Percentiles rank a stretch among this genome's conserved stretches.
Conservation (phyloP, 2,113 vertebrate species). For the Gadus macrocephalus region DNA sequence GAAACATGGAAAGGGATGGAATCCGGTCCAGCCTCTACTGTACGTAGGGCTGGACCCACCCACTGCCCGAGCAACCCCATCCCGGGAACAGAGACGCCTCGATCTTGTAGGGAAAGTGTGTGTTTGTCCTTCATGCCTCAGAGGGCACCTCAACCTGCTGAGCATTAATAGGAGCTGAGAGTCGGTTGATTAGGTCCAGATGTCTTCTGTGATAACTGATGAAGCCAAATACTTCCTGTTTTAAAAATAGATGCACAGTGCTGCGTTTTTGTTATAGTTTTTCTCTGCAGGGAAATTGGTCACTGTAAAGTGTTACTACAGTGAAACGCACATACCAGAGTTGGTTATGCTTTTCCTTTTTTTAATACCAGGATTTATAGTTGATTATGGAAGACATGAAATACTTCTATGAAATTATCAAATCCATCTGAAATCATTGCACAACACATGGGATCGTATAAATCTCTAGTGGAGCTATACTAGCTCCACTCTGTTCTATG, state of each 20-base stretch:
- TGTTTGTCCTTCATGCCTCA: conserved; percentile 67
- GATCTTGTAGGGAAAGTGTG: conserved; percentile 20
- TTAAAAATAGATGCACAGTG: neutral
- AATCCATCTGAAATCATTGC: too few species aligned
- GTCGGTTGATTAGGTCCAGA: conserved; percentile 59
- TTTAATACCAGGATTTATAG: too few species aligned
- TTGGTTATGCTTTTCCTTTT: too few species aligned
- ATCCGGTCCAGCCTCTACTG: too few species aligned
- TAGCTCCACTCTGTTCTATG: too few species aligned
- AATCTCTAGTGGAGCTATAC: too few species aligned
- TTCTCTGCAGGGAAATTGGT: neutral
- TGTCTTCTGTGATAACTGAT: conserved; percentile 54
- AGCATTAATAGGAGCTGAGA: conserved; percentile 60
- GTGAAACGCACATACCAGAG: too few species aligned
- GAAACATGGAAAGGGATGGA: conserved; percentile 25
- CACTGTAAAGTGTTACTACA: too few species aligned
- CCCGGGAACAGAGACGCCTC: conserved; percentile 31
- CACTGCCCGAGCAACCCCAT: conserved; percentile 40
- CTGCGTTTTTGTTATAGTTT: neutral
- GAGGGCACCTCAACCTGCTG: conserved; percentile 55
- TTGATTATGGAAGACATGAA: too few species aligned
- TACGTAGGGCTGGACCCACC: conserved; percentile 30
- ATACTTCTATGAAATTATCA: too few species aligned
- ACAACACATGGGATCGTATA: too few species aligned
- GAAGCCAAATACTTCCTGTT: conserved; percentile 34